A percentile compares a stretch with the other conserved stretches of the same genome.
Evolutionary conservation across 2,113 vertebrate species (phyloP).

Genomic region (Gopherus evgoodei): DNA sequence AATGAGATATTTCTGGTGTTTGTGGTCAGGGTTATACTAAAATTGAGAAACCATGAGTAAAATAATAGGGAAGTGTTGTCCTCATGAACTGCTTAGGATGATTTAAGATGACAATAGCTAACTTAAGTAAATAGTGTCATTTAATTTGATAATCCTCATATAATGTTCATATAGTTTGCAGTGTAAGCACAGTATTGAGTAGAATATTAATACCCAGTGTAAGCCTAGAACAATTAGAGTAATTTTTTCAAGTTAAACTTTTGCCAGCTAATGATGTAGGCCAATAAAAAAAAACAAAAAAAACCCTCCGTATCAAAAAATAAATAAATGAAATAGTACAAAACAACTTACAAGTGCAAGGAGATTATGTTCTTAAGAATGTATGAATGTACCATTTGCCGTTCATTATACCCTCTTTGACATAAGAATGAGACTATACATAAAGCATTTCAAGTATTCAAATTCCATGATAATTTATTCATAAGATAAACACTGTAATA

Average conservation of each 20-base stretch:
- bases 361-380: constrained; percentile 66
- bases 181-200: background rate
- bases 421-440: constrained; percentile 24
- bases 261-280: constrained; percentile 1
- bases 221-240: constrained; percentile 7
- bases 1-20: background rate
- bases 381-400: constrained; percentile 55
- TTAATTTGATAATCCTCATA: background rate
- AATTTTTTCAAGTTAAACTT: constrained; percentile 9
- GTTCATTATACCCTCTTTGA: constrained; percentile 3
- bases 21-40: background rate
- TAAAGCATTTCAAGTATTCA: constrained; percentile 6
- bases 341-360: constrained; percentile 46
- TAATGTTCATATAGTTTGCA: constrained; percentile 1
- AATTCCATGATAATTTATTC: constrained; percentile 25
- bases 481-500: constrained; percentile 14
- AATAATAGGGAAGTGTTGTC: background rate
- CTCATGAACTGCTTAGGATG: background rate
- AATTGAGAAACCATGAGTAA: background rate
- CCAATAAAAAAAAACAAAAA: background rate
- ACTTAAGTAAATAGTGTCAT: background rate
- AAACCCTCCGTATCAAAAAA: constrained; percentile 19
- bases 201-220: background rate
- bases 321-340: constrained; percentile 55
- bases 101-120: background rate